A percentile compares a stretch with the other conserved stretches of the same genome.
Conservation (phyloP, 1,140 invertebrate species). For the Drosophila repletoides region DNA sequence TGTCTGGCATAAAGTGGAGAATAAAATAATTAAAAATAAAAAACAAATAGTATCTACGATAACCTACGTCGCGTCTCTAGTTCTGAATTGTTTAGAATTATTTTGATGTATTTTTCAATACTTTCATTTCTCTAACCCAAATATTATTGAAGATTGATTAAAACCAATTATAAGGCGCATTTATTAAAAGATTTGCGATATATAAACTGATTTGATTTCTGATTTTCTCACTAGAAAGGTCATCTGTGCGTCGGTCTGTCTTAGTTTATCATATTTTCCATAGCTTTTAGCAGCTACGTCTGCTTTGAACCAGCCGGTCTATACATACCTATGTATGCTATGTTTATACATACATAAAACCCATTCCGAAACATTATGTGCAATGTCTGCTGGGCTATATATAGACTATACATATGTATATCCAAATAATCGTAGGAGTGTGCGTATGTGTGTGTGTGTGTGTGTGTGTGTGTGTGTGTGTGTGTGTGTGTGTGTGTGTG, state of each 20-base stretch:
- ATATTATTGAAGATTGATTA: too few relatives aligned
- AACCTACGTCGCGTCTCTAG: too few relatives aligned
- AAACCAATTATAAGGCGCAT: too few relatives aligned
- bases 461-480: slow-evolving; percentile 2
- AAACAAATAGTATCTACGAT: too few relatives aligned
- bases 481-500: slow-evolving; percentile 6
- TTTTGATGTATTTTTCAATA: background rate
- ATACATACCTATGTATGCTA: slow-evolving; percentile 13
- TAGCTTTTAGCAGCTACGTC: slow-evolving; percentile 51
- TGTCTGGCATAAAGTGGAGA: background rate
- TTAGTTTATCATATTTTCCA: slow-evolving; percentile 6
- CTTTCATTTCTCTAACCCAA: too few relatives aligned
- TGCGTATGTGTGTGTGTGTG: too few relatives aligned
- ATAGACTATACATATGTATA: slow-evolving; percentile 18
- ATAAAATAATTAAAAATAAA: too few relatives aligned
- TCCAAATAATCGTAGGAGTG: background rate
- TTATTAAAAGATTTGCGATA: background rate
- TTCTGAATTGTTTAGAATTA: background rate
- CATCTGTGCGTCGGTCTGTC: background rate
- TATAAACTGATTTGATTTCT: background rate
- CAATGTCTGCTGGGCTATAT: slow-evolving; percentile 32
- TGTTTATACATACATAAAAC: slow-evolving; percentile 21
- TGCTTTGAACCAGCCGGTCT: slow-evolving; percentile 36
- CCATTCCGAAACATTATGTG: slow-evolving; percentile 11
- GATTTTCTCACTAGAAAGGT: background rate